Conservation (phyloP, 2,113 vertebrate species). For the Syngnathus typhle region DNA sequence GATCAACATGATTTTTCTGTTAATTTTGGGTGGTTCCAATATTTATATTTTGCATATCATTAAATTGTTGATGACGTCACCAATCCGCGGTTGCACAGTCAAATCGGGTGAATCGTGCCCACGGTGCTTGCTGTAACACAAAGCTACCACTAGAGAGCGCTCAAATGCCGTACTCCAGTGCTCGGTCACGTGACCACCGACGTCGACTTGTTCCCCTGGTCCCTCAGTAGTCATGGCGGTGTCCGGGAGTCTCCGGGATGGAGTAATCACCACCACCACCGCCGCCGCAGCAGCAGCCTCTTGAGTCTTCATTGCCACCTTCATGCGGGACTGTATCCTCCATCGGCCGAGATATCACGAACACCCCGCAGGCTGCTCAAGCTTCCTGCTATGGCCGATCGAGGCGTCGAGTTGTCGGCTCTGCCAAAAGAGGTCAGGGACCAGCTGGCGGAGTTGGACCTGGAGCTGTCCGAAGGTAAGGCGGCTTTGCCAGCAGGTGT, state of each 20-base stretch:
- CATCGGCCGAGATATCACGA: slow-evolving; percentile 12
- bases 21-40: too few relatives aligned
- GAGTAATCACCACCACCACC: slow-evolving; percentile 39
- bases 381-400: slow-evolving; percentile 75
- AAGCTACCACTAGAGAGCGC: slow-evolving; percentile 58
- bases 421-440: slow-evolving; percentile 86
- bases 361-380: slow-evolving; percentile 35
- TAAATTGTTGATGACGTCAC: neutral
- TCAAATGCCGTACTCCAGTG: neutral
- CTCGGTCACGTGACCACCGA: slow-evolving; percentile 62
- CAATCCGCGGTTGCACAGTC: neutral
- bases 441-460: slow-evolving; percentile 92
- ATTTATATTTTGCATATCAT: too few relatives aligned
- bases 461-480: slow-evolving; percentile 94
- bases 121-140: neutral
- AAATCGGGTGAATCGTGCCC: slow-evolving; percentile 11
- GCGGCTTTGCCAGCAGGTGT: neutral
- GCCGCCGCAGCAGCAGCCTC: slow-evolving; percentile 10
- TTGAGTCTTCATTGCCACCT: slow-evolving; percentile 28
- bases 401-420: slow-evolving; percentile 75
- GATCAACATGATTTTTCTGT: too few relatives aligned
- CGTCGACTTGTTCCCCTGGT: slow-evolving; percentile 53
- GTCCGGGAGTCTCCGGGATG: slow-evolving; percentile 57
- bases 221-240: slow-evolving; percentile 69
- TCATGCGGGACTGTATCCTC: slow-evolving; percentile 35